Evolutionary conservation across 2,113 vertebrate genomes (phyloP).

Genomic region (Anarhynchus alexandrinus): DNA sequence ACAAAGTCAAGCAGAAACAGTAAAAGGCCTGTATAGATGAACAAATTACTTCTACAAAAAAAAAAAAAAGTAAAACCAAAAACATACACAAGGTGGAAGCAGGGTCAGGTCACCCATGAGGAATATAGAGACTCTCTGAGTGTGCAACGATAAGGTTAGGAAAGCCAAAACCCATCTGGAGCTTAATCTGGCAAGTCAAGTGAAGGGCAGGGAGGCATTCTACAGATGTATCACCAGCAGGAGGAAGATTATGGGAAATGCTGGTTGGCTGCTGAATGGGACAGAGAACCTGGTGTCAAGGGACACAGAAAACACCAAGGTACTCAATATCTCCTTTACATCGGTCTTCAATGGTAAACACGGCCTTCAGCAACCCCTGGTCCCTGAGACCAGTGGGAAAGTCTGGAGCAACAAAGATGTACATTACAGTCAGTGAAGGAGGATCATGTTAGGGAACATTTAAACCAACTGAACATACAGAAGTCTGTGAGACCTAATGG

Average conservation of each 20-base stretch:
- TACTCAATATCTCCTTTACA: neutral
- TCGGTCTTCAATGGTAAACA: neutral
- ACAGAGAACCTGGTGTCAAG: neutral
- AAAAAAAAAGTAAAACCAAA: neutral
- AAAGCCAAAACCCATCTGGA: neutral
- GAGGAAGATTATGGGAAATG: neutral
- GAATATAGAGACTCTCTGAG: neutral
- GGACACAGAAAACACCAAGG: neutral
- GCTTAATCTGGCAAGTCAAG: neutral
- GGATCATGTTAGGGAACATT: neutral
- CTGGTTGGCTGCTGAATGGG: neutral
- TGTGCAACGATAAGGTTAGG: neutral
- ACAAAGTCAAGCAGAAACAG: neutral
- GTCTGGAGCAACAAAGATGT: neutral
- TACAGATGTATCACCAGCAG: neutral
- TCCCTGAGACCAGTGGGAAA: neutral
- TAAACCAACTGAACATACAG: neutral
- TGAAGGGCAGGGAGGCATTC: neutral
- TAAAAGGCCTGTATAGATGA: neutral
- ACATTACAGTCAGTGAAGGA: neutral
- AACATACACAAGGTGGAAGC: neutral
- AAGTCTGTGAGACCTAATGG: neutral
- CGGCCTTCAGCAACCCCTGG: neutral
- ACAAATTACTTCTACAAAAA: neutral
- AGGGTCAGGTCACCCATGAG: neutral